Percentiles rank a stretch among this genome's conserved stretches.
These are phyloP conservation scores for Neosalanx taihuensis DNA, from an alignment of 2,797 vertebrate genomes.

Conservation along the genomic window DNA sequence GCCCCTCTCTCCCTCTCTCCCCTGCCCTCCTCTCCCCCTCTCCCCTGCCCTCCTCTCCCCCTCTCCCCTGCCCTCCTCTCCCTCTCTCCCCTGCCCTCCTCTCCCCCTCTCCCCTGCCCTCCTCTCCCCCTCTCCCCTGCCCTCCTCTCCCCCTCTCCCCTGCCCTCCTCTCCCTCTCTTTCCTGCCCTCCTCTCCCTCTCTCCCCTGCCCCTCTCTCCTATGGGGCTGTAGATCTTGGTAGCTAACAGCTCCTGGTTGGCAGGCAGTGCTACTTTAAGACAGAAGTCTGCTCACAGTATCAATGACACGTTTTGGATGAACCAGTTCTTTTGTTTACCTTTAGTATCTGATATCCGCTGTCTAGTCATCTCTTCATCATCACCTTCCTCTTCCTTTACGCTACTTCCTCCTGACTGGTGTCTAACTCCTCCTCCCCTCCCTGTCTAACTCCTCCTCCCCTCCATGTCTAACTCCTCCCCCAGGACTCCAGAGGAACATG, in stretches of 20 bases:
- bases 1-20: not conserved
- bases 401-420: not conserved
- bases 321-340: too few relatives aligned
- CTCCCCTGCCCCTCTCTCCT: too few relatives aligned
- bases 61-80: not conserved
- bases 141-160: not conserved
- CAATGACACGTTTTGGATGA: too few relatives aligned
- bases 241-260: too few relatives aligned
- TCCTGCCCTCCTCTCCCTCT: too few relatives aligned
- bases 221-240: too few relatives aligned
- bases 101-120: not conserved
- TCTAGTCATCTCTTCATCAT: not conserved
- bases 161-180: too few relatives aligned
- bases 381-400: not conserved
- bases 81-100: too few relatives aligned
- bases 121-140: not conserved
- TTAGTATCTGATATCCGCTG: too few relatives aligned
- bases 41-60: not conserved
- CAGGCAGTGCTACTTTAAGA: too few relatives aligned
- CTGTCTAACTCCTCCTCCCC: not conserved
- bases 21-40: not conserved
- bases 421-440: not conserved
- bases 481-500: too few relatives aligned
- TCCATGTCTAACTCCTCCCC: not conserved
- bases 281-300: too few relatives aligned